Evolutionary conservation across 2,888 invertebrate genomes (phyloP), one percentile per base, ranked within the genome.

Genomic region (Eupithecia abbreviata): DNA sequence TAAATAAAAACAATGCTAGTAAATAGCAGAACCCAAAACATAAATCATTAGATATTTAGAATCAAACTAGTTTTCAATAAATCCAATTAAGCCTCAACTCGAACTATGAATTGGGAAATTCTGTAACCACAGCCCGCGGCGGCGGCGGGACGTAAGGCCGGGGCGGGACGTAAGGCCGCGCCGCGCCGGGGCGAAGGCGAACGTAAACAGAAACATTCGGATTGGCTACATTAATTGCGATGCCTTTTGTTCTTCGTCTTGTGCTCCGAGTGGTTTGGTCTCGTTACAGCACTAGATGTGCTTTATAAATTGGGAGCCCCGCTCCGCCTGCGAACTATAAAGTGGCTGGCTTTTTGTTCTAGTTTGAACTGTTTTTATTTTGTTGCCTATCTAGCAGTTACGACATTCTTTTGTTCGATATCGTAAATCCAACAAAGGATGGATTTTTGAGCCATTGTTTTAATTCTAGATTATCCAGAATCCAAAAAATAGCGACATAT

Each of bases 221-320:
- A 69, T 74, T 74, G 74, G 69, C 58, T 58, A 69, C 74, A 74
- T 74, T 74, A 45, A 74, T 62, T 69, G 69, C 69, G 30, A 30
- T 62, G 58, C 69, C 58, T 69, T 74, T 74, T 58, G 74, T 62
- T 43, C 68, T 45, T 62, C 62, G 69, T 70, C 62, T 74, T 49
- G 41, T 65, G 55, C 41, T 43, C 18, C 43, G 10, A 41, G 51
- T 45, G 13, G 15, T 30, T 0, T 55, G 12, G 18, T 13, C 30
- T 49, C 41, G 13, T n/a, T 47, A 72, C 62, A 42, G 41, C 65
- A 49, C 47, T 65, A 72, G 30, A 65, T 18, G 4, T 45, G 62
- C 47, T 65, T 65, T 71, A n/a, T 71, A 43, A 18, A 58, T 71
- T 43, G 43, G 58, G 41, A 55, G 42, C 10, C 55, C 18, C 30